phyloP scores from a whole-genome alignment of 2,888 invertebrate species.

The Phyllotreta cruciferae region DNA sequence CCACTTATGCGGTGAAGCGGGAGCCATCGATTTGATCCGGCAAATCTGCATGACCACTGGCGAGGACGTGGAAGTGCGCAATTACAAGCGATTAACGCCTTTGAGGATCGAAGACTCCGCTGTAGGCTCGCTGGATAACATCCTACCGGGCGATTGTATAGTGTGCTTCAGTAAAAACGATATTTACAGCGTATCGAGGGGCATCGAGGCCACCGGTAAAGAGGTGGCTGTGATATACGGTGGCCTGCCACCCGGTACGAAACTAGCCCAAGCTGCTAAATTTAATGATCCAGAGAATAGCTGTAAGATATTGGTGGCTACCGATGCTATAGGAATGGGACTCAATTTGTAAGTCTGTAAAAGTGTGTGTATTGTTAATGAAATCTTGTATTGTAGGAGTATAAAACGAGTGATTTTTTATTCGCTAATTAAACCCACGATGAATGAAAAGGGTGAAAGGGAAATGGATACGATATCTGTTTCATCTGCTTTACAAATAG shows the following conservation, averaged over 20 bases:
- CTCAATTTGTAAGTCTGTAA: slow-evolving; percentile 84
- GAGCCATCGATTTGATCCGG: slow-evolving; percentile 84
- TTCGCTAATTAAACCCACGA: slow-evolving; percentile 83
- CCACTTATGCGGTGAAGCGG: slow-evolving; percentile 96
- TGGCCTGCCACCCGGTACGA: slow-evolving; percentile 96
- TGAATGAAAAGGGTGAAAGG: slow-evolving; percentile 90
- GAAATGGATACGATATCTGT: slow-evolving; percentile 90
- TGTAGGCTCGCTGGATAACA: slow-evolving; percentile 75
- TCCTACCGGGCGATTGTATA: slow-evolving; percentile 95
- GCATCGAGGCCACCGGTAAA: slow-evolving; percentile 79
- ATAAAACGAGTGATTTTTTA: slow-evolving; percentile 95
- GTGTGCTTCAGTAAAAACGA: slow-evolving; percentile 98
- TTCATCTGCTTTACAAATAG: slow-evolving; percentile 95
- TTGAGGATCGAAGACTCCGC: slow-evolving; percentile 79
- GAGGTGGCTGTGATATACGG: slow-evolving; percentile 99
- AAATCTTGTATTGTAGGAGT: slow-evolving; percentile 68
- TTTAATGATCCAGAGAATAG: slow-evolving; percentile 95
- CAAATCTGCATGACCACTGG: slow-evolving; percentile 85
- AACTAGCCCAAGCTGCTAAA: slow-evolving; percentile 94
- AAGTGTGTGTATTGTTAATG: slow-evolving; percentile 5
- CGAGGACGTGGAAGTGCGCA: slow-evolving; percentile 86
- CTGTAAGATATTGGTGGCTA: slow-evolving; percentile 96
- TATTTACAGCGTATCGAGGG: slow-evolving; percentile 88
- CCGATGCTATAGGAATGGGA: slow-evolving; percentile 99
- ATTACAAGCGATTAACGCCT: slow-evolving; percentile 87